Evolutionary conservation across 2,113 vertebrate genomes (phyloP), one percentile per base, ranked within the genome.

Genomic region (Eleginops maclovinus): DNA sequence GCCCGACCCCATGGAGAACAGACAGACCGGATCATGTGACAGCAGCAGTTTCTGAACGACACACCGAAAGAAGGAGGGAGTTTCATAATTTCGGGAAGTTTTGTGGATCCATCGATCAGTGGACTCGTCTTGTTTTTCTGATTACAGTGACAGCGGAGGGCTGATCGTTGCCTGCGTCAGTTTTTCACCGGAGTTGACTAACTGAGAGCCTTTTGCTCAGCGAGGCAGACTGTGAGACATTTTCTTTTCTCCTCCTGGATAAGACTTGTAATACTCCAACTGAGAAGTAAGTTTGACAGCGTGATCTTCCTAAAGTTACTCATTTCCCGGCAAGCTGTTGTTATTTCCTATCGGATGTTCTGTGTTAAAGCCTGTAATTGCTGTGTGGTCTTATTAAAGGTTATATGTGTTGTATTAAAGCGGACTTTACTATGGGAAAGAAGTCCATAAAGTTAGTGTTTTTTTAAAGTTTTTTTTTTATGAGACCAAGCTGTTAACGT

Each of bases 11-110:
- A 72, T 5, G 60, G 72, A 85, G 74, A 63, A 76, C 83, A 65
- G 75, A 75, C 87, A 4, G 79, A 47, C 44, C 24, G 82, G 81
- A 85, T 93, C 93, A 93, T 89, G 90, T 94, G 93, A 94, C 89
- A 69, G 81, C 65, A 81, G 81, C 78, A 70, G 78, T 83, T 81
- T 70, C 86, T 79, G 17, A 83, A 86, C 82, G 71, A 89, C 87
- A 79, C 59, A 58, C 31, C 72, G 19, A 65, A 24, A 26, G 16
- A 65, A 11, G n/a, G 46, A 61, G 56, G 7, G 68, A 79, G 75
- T 93, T 91, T 91, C 77, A 83, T 85, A 90, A 94, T 82, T 81
- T 47, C 10, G 77, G 86, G 66, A 85, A 87, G 77, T 90, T 90
- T 88, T 71, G 72, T 49, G 78, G 66, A 82, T 64, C 70, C 72